Conservation (phyloP, 2,888 invertebrate species). For the Rhamnusium bicolor region DNA sequence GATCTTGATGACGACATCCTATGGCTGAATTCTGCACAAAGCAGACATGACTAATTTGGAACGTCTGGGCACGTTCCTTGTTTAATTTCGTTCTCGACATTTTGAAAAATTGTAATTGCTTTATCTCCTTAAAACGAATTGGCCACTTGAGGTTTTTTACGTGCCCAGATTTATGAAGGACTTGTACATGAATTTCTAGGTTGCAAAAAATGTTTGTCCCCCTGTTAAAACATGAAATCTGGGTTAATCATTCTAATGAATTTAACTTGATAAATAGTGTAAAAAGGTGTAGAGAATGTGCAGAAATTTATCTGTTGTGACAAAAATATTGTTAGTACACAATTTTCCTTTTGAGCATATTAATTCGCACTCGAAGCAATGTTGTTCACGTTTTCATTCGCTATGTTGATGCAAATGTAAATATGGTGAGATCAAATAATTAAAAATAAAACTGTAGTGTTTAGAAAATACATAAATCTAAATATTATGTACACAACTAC, state of each 20-base stretch:
- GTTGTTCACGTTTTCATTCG: too few relatives aligned
- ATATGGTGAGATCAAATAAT: too few relatives aligned
- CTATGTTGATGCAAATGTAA: too few relatives aligned
- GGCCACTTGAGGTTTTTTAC: conserved; percentile 69
- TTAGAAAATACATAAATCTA: too few relatives aligned
- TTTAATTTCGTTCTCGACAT: conserved; percentile 67
- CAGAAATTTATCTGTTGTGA: too few relatives aligned
- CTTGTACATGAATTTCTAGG: neutral
- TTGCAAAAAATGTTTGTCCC: neutral
- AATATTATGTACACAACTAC: too few relatives aligned
- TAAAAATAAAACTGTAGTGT: too few relatives aligned
- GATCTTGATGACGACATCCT: conserved; percentile 20
- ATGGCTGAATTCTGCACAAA: neutral
- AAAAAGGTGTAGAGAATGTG: too few relatives aligned
- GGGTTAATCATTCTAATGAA: neutral
- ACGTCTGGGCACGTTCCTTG: conserved; percentile 64
- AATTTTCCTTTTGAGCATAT: too few relatives aligned
- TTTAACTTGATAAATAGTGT: too few relatives aligned
- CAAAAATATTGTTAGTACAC: too few relatives aligned
- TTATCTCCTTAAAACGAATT: conserved; percentile 68
- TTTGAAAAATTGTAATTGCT: conserved; percentile 71
- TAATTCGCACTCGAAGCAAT: too few relatives aligned
- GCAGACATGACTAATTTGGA: conserved; percentile 58
- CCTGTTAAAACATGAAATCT: neutral
- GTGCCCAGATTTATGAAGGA: conserved; percentile 57